Evolutionary conservation across 2,888 invertebrate genomes (phyloP), one percentile per base, ranked within the genome.

Genomic region (Lochmaea crataegi): DNA sequence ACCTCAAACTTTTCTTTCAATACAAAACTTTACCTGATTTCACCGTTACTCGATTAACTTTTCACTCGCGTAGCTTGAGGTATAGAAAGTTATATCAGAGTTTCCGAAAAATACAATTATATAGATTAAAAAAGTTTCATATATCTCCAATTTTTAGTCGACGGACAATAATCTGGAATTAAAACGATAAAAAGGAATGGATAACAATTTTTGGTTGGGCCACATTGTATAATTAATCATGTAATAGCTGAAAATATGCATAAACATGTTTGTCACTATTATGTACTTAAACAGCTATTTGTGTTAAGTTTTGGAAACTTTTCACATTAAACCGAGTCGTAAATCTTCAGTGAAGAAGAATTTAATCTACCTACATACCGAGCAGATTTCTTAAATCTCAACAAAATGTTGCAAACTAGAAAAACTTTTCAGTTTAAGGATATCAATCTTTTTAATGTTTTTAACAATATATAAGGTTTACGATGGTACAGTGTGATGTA

Each of bases 21-120:
- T 60, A 60, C 60, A 60, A 60, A 57, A 22, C 26, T 26, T 38
- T 38, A 32, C 32, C 32, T 57, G 22, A 57, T 57, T 58, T 58
- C n/a, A 26, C 38, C 58, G 32, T 32, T 14, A 10, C 60, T 38
- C 38, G 32, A 32, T 60, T 18, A 60, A 60, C 60, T 60, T 60
- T 38, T 32, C 38, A 60, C 38, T 26, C 60, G 57, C 12, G 11
- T 60, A 9, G 60, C 60, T 38, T 38, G 60, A 16, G 18, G 60
- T 10, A 38, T 9, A 9, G 5, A 14, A 60, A 60, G 32, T 60
- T 60, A 38, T 60, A 18, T 53, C 18, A 53, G 9, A 18, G 53
- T 53, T 2, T 53, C 10, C 10, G 3, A 16, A 53, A 53, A 10
- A 53, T 16, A 53, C 53, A 53, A 18, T n/a, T n/a, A n/a, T 53